Base-by-base conservation (phyloP, 2,797 vertebrate species). In the Periophthalmus magnuspinnatus region DNA sequence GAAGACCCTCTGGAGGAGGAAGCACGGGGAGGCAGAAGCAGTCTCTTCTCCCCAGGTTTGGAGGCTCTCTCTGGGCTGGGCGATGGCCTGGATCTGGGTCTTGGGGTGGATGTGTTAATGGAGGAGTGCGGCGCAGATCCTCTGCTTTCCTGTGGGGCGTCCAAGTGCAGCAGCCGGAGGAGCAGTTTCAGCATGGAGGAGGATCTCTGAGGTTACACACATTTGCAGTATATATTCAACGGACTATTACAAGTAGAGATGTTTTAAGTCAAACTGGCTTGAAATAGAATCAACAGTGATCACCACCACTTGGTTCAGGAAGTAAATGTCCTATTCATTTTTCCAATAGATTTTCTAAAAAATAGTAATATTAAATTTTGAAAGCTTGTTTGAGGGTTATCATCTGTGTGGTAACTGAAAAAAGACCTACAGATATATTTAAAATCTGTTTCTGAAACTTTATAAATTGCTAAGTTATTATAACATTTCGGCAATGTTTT, bases 161-260 rank as follows among this genome's bases (percentile, higher is more conserved):
- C 94, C 1, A 94, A 93, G 81, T 90, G 90, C 72, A 95, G 94
- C 88, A 93, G 95, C 74, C 90, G 92, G 61, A 91, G 93, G 77
- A 95, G 95, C 90, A 95, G 94, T 84, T 95, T 95, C 85, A 96
- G 95, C 87, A 94, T 96, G 93, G 94, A 96, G 2, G 93, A 94
- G n/a, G 94, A 95, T 72, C 91, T 94, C 69, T 72, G 79, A 61
- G 36, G 59, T 22, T 14, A 19, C 56, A 58, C 16, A 0, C 22
- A 3, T 17, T 32, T 58, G 60, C 58, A 54, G 19, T 10, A 11
- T 8, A 54, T 54, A 8, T 54, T 54, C 50, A 57, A 57, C 16
- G 55, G 55, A 57, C 55, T 57, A 16, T 57, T 57, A 57, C 5
- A 1, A 28, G 54, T 55, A 24, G 5, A 5, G 54, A 55, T 55